These are phyloP conservation scores for Invenusta paracnida DNA, from an alignment of 2,888 invertebrate species.

Conservation along the genomic window DNA sequence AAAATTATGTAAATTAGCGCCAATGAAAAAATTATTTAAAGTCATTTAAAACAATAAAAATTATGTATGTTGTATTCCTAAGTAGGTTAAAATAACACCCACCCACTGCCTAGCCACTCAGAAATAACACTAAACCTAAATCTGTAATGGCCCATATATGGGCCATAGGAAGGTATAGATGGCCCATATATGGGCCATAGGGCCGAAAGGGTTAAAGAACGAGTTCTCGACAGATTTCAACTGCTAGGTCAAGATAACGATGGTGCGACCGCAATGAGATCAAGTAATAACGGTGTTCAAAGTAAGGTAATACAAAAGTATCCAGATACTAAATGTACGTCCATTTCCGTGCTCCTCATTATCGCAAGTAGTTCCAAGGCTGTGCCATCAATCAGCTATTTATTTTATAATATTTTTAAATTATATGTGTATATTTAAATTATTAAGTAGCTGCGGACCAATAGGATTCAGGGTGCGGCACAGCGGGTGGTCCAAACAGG, in stretches of 20 bases:
- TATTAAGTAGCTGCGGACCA: neutral
- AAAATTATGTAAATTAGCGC: neutral
- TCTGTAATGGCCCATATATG: conserved; percentile 26
- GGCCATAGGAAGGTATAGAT: conserved; percentile 29
- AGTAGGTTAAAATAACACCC: neutral
- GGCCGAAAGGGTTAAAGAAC: conserved; percentile 27
- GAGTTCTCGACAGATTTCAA: too few species aligned
- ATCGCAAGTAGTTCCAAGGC: too few species aligned
- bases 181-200: conserved; percentile 29
- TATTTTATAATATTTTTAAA: too few species aligned
- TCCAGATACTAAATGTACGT: too few species aligned
- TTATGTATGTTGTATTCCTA: neutral
- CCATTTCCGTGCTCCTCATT: too few species aligned
- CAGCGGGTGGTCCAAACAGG: neutral
- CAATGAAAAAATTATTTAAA: neutral
- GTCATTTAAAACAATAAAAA: neutral
- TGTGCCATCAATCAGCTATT: too few species aligned
- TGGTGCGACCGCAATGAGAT: too few species aligned
- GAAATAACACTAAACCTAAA: neutral
- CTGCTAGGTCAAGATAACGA: too few species aligned
- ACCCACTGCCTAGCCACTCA: neutral
- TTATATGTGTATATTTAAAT: too few species aligned
- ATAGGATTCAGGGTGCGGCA: neutral
- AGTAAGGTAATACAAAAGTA: too few species aligned
- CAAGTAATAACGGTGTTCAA: too few species aligned